Base-by-base conservation (phyloP, 1,140 invertebrate species). In the Cydia strobilella region DNA sequence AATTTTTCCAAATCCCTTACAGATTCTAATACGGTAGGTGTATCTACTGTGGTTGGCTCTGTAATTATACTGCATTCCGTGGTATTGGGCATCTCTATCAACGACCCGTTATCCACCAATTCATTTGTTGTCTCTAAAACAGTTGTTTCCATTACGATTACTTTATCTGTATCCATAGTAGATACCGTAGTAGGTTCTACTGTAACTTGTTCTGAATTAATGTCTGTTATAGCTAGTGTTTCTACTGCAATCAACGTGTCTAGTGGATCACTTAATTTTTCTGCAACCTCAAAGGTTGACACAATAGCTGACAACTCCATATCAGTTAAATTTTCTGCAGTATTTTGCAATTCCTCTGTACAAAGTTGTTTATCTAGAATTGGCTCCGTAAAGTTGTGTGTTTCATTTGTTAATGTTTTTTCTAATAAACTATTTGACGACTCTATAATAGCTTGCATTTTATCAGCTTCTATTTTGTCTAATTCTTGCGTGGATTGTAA, bases 11-110 rank as follows among this genome's bases (percentile, higher is more conserved):
- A 59, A 9, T 59, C 18, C 23, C 6, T 59, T 20, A 59, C n/a
- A 2, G 51, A 59, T 59, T 59, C n/a, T 59, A 59, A 59, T n/a
- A 59, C 51, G 23, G 18, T 23, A 59, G 51, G n/a, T 59, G 51
- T 20, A 9, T 59, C 51, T 18, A 59, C 51, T n/a, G 23, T 10
- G 23, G 6, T 59, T 2, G 3, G 6, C 4, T 59, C n/a, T 59
- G 39, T 12, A 42, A 42, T 13, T 42, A n/a, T 2, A 12, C 4
- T 48, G 15, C 15, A 18, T 51, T 51, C 48, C 3, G 18, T 20
- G 9, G 3, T 3, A 59, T 59, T 15, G 1, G 1, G 4, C 6
- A 5, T 10, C 18, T 59, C 18, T 10, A 20, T 15, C 7, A 59
- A 9, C 4, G 51, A 3, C 1, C 10, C 18, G 7, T 59, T 20